A percentile compares a stretch with the other conserved stretches of the same genome.
Evolutionary conservation across 2,113 vertebrate species (phyloP).

Genomic region (Pluvianellus socialis): DNA sequence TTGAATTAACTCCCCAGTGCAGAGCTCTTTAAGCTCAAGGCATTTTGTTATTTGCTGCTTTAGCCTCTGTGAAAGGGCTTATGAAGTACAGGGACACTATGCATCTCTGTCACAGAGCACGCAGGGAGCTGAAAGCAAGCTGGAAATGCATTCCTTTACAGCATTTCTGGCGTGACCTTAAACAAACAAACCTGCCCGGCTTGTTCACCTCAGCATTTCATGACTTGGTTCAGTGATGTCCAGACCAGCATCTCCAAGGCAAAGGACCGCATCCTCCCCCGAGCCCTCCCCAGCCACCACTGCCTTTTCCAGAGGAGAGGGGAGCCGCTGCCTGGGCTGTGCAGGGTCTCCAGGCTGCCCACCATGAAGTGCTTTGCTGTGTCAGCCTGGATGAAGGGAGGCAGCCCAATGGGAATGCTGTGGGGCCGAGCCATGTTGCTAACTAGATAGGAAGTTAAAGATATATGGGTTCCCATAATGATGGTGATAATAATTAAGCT

Average conservation of each 20-base stretch:
- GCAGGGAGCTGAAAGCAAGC: neutral
- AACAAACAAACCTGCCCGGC: neutral
- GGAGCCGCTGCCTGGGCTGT: accelerated
- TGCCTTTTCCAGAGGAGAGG: neutral
- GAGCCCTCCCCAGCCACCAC: too few species aligned
- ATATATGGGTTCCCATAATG: neutral
- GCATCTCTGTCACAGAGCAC: neutral
- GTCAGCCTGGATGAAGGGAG: neutral
- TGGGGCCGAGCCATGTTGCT: accelerated
- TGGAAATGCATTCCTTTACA: neutral
- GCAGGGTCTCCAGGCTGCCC: neutral
- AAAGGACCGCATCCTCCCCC: accelerated
- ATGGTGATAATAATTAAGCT: constrained; percentile 8
- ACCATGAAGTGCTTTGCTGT: accelerated
- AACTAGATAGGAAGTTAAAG: neutral
- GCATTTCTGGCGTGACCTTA: neutral
- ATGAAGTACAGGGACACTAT: neutral
- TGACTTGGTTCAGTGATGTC: neutral
- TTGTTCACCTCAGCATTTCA: neutral
- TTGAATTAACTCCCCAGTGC: neutral
- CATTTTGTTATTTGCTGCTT: neutral
- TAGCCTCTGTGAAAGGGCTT: neutral
- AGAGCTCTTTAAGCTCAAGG: neutral
- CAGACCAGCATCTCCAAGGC: neutral
- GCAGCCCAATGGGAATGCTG: accelerated